Evolutionary conservation across 1,140 invertebrate genomes (phyloP).

Genomic region (Brachionus plicatilis): DNA sequence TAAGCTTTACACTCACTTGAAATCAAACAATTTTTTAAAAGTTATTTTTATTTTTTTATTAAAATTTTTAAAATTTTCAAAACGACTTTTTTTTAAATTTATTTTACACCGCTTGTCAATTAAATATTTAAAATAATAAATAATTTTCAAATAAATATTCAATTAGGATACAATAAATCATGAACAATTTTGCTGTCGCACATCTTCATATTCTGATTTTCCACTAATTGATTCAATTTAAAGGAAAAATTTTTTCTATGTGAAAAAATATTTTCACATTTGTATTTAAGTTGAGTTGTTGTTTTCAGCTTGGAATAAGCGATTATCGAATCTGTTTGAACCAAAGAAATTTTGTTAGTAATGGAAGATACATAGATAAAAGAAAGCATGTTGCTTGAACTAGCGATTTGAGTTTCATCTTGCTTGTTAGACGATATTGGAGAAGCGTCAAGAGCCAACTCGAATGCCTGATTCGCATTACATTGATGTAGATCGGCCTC

Average conservation of each 20-base stretch:
- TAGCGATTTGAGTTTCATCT: neutral
- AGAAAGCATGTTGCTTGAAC: neutral
- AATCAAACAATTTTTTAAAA: too few relatives aligned
- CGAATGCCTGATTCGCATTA: neutral
- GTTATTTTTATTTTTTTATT: too few relatives aligned
- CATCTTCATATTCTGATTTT: neutral
- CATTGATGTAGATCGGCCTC: neutral
- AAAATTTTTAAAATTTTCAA: too few relatives aligned
- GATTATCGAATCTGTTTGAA: slow-evolving; percentile 13
- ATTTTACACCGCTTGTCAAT: too few relatives aligned
- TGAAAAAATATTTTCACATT: slow-evolving; percentile 25
- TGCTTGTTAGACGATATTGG: neutral
- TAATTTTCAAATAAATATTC: neutral
- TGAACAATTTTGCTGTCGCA: neutral
- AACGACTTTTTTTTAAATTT: too few relatives aligned
- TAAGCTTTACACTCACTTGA: too few relatives aligned
- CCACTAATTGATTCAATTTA: neutral
- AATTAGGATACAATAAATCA: neutral
- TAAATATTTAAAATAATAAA: neutral
- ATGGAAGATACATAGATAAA: slow-evolving; percentile 25
- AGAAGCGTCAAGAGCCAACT: neutral
- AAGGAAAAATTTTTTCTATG: slow-evolving; percentile 16
- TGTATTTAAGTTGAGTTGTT: neutral
- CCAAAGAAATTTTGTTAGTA: slow-evolving; percentile 3
- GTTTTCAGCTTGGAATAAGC: neutral